These are phyloP conservation scores for Meteorus sp. DNA, from an alignment of 1,140 invertebrate species.

Conservation along the genomic window DNA sequence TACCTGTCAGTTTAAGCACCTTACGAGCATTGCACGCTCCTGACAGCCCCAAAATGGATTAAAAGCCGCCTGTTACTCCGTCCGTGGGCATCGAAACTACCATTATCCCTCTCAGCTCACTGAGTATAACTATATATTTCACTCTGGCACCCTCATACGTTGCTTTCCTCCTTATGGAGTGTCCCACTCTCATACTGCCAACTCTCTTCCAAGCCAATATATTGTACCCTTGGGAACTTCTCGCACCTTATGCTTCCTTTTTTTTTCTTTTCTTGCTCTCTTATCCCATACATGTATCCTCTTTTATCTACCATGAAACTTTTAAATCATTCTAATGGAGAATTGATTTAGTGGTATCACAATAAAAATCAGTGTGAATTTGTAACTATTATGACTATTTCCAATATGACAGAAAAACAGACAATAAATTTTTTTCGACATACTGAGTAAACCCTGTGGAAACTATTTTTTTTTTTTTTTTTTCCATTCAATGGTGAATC, in stretches of 20 bases:
- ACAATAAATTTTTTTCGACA: too few relatives aligned
- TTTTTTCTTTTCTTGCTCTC: too few relatives aligned
- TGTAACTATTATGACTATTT: too few relatives aligned
- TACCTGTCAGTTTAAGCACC: conserved; percentile 47
- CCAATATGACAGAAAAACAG: too few relatives aligned
- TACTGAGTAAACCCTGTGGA: too few relatives aligned
- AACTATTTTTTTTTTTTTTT: too few relatives aligned
- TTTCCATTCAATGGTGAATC: too few relatives aligned
- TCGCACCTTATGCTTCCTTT: too few relatives aligned
- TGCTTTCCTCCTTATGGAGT: neutral
- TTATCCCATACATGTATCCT: neutral
- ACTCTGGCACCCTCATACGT: neutral
- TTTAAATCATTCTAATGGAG: neutral
- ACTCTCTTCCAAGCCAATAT: neutral
- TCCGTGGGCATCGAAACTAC: neutral
- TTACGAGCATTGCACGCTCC: conserved; percentile 27
- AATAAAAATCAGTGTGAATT: too few relatives aligned
- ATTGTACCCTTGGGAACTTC: neutral
- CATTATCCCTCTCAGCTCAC: neutral
- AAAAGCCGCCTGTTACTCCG: conserved; percentile 26
- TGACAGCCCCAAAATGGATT: conserved; percentile 40
- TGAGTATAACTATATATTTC: neutral
- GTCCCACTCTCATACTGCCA: neutral
- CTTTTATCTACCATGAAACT: neutral
- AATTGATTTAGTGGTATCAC: neutral